Percentiles rank a stretch among this genome's conserved stretches.
These are phyloP conservation scores for Sebastes miniatus DNA, from an alignment of 2,797 vertebrate species.

Conservation along the genomic window DNA sequence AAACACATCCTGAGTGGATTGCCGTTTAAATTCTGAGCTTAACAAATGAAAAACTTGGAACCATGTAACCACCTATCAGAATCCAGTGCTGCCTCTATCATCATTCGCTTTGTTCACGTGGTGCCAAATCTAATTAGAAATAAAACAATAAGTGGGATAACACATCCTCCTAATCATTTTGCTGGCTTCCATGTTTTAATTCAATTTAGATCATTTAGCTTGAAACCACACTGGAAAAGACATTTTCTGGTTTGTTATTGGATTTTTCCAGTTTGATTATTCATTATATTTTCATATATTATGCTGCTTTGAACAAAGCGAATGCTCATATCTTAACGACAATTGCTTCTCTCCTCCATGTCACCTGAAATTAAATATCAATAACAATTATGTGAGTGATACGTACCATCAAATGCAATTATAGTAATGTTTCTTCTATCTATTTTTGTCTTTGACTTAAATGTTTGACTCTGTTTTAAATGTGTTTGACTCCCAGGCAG, in stretches of 20 bases:
- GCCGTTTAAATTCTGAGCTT: background rate
- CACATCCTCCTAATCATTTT: background rate
- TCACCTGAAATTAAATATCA: background rate
- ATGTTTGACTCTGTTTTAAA: background rate
- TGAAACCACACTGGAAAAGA: background rate
- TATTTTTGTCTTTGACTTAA: background rate
- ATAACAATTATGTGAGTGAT: background rate
- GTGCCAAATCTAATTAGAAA: background rate
- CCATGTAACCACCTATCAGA: background rate
- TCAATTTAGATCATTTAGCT: background rate
- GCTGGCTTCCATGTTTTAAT: background rate
- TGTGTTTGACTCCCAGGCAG: conserved; percentile 57
- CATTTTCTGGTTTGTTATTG: background rate
- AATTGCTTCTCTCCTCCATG: background rate
- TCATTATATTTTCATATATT: background rate
- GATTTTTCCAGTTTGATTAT: background rate
- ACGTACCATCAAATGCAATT: background rate
- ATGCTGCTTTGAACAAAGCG: background rate
- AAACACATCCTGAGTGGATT: background rate
- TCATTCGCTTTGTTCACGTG: conserved; percentile 3
- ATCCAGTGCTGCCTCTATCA: background rate
- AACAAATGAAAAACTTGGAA: background rate
- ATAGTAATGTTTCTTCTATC: background rate
- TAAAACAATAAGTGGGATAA: background rate
- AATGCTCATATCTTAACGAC: background rate